Percentiles rank a stretch among this genome's conserved stretches.
These are phyloP conservation scores for Plemyria rubiginata DNA, from an alignment of 2,888 invertebrate genomes.

Conservation along the genomic window DNA sequence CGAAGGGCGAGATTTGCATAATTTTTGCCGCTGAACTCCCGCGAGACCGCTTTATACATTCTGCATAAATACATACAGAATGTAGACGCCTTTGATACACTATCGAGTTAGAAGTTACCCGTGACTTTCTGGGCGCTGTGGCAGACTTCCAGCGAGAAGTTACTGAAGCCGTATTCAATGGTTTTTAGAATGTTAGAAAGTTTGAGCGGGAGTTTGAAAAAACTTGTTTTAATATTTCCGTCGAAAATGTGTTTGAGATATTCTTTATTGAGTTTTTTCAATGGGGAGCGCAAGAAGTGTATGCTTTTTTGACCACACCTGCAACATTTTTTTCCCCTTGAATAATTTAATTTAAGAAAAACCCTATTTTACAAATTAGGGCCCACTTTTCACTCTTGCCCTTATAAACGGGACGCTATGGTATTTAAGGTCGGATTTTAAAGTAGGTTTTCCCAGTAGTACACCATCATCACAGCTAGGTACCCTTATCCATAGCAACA, in stretches of 20 bases:
- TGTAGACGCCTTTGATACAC: constrained; percentile 62
- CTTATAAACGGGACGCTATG: too few species aligned
- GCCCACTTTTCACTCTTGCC: too few species aligned
- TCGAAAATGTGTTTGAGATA: background rate
- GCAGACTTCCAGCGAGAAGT: constrained; percentile 32
- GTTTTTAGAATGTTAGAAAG: constrained; percentile 24
- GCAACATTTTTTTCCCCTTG: too few species aligned
- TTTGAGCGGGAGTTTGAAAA: constrained; percentile 4
- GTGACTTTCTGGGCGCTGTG: constrained; percentile 39
- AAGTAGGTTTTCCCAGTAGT: too few species aligned
- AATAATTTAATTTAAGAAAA: too few species aligned
- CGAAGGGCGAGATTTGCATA: constrained; percentile 79
- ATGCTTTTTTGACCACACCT: too few species aligned
- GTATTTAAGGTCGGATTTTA: too few species aligned
- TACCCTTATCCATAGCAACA: too few species aligned
- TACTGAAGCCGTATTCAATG: constrained; percentile 19
- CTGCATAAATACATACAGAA: constrained; percentile 64
- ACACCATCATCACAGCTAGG: too few species aligned
- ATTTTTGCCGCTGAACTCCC: constrained; percentile 64
- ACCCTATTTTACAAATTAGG: too few species aligned
- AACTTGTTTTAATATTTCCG: constrained; percentile 5
- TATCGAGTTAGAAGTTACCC: constrained; percentile 59
- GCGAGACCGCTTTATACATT: constrained; percentile 68
- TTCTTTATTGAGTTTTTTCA: background rate
- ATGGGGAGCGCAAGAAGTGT: too few species aligned